A percentile compares a stretch with the other conserved stretches of the same genome.
Conservation (phyloP, 2,113 vertebrate species). For the Grammomys dolichurus region DNA sequence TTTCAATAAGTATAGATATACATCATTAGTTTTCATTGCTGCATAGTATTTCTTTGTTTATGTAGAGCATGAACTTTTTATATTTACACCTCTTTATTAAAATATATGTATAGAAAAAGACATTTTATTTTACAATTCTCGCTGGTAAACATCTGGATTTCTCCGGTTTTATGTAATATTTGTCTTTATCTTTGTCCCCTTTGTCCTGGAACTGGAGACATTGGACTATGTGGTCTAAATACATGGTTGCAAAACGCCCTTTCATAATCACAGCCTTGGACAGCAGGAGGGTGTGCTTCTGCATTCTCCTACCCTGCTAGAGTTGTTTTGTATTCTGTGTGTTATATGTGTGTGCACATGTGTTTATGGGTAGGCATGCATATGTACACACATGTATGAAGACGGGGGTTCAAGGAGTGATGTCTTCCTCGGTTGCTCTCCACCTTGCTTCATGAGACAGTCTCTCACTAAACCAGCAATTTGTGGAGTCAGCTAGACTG, state of each 20-base stretch:
- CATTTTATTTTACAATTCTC: background rate
- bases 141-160: conserved; percentile 4
- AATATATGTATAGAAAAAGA: background rate
- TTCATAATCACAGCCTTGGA: background rate
- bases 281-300: background rate
- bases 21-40: background rate
- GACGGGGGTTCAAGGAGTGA: background rate
- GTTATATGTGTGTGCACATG: too few relatives aligned
- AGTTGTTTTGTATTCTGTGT: background rate
- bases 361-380: too few relatives aligned
- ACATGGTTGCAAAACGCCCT: background rate
- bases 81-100: background rate
- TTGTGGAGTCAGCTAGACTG: background rate
- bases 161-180: background rate
- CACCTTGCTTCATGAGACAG: too few relatives aligned
- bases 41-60: background rate
- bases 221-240: background rate
- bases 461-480: background rate
- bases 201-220: conserved; percentile 27
- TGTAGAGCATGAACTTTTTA: background rate
- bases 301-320: background rate
- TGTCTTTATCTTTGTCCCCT: conserved; percentile 31
- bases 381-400: too few relatives aligned
- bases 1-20: background rate
- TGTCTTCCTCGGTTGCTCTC: background rate